A percentile compares a stretch with the other conserved stretches of the same genome.
Conservation (phyloP, 2,113 vertebrate genomes). For the Perccottus glenii region DNA sequence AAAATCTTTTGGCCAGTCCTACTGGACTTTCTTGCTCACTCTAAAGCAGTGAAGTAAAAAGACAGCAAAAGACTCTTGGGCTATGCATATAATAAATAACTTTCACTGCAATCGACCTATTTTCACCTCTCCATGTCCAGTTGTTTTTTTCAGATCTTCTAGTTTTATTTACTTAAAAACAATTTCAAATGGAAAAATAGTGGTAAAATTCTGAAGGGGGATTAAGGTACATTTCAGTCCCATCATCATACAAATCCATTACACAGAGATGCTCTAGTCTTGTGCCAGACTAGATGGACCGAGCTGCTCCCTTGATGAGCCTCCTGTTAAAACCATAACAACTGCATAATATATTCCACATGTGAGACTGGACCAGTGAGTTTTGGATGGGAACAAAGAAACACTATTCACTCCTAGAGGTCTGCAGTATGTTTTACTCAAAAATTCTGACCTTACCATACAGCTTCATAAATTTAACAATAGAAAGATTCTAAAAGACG, state of each 20-base stretch:
- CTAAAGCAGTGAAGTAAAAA: not conserved
- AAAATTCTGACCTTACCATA: no score
- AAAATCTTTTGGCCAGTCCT: not conserved
- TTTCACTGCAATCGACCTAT: not conserved
- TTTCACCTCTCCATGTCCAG: not conserved
- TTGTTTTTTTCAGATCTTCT: not conserved
- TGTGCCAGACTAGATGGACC: not conserved
- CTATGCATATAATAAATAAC: not conserved
- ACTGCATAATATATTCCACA: not conserved
- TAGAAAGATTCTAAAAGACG: no score
- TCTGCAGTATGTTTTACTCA: not conserved
- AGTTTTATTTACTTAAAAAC: not conserved
- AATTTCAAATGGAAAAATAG: not conserved
- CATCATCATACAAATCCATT: not conserved
- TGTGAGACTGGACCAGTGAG: not conserved
- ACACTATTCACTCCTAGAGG: not conserved
- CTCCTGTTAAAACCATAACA: constrained; percentile 4
- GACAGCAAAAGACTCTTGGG: not conserved
- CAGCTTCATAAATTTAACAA: no score
- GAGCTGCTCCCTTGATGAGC: not conserved
- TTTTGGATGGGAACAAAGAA: constrained; percentile 1
- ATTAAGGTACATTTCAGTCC: not conserved
- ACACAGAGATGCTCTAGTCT: not conserved
- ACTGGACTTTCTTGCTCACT: not conserved
- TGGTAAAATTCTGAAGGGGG: not conserved